A percentile compares a stretch with the other conserved stretches of the same genome.
Conservation (phyloP, 2,797 vertebrate genomes). For the Ibycter americanus region DNA sequence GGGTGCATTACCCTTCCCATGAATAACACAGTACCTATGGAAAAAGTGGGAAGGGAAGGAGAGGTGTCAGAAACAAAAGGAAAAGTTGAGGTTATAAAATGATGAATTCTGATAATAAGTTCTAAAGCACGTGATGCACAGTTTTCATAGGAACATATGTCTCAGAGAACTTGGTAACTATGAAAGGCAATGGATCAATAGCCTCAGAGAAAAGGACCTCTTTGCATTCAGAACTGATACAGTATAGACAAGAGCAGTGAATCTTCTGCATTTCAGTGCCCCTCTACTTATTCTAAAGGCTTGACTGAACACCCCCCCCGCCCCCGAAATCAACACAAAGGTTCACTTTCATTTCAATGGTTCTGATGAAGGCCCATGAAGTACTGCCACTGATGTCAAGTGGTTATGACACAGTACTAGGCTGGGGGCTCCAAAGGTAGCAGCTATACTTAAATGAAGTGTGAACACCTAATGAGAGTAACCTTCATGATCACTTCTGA, state of each 20-base stretch:
- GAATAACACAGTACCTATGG: slow-evolving; percentile 89
- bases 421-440: not conserved
- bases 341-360: not conserved
- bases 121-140: too few relatives aligned
- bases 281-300: not conserved
- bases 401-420: not conserved
- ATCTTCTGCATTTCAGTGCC: not conserved
- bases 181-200: not conserved
- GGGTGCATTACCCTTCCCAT: slow-evolving; percentile 98
- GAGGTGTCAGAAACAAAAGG: not conserved
- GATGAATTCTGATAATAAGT: not conserved
- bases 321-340: not conserved
- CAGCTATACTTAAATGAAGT: not conserved
- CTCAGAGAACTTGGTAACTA: fast-evolving
- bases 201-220: not conserved
- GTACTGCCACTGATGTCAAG: not conserved
- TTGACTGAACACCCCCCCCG: not conserved
- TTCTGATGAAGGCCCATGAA: not conserved
- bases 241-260: not conserved
- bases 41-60: not conserved
- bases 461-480: not conserved
- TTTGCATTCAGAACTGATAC: not conserved
- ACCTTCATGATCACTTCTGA: not conserved
- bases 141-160: fast-evolving
- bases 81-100: not conserved